phyloP scores from a whole-genome alignment of 2,113 vertebrate species.

The Ranitomeya imitator region DNA sequence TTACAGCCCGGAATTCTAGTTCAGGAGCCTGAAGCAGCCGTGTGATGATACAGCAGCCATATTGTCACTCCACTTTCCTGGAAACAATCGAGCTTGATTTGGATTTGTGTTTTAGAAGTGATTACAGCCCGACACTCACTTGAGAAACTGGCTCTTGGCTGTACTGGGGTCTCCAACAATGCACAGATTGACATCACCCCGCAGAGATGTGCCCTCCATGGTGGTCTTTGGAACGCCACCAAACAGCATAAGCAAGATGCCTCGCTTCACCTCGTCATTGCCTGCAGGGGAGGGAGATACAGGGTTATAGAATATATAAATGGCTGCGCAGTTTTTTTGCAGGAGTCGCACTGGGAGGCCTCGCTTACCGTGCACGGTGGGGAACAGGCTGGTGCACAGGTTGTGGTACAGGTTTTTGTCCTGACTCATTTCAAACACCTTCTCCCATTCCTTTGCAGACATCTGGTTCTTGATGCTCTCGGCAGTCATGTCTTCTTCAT shows the following conservation, averaged over 20 bases:
- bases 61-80: background rate
- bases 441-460: constrained; percentile 98
- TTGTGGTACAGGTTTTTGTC: constrained; percentile 99
- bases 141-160: constrained; percentile 97
- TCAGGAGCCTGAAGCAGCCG: too few relatives aligned
- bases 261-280: constrained; percentile 96
- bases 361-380: constrained; percentile 92
- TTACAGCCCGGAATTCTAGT: too few relatives aligned
- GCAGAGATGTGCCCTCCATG: constrained; percentile 90
- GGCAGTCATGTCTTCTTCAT: constrained; percentile 95
- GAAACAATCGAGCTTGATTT: too few relatives aligned
- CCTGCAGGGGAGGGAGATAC: constrained; percentile 69
- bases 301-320: background rate
- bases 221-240: constrained; percentile 98
- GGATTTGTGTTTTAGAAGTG: background rate
- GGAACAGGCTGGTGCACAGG: constrained; percentile 95
- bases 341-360: background rate
- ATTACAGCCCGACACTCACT: constrained; percentile 74
- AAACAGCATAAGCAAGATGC: constrained; percentile 95
- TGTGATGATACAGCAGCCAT: background rate
- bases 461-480: constrained; percentile 99
- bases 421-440: constrained; percentile 99
- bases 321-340: too few relatives aligned
- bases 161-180: constrained; percentile 97
- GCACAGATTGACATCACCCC: constrained; percentile 96